Evolutionary conservation across 2,888 invertebrate species (phyloP).

Genomic region (Agrilus mali): DNA sequence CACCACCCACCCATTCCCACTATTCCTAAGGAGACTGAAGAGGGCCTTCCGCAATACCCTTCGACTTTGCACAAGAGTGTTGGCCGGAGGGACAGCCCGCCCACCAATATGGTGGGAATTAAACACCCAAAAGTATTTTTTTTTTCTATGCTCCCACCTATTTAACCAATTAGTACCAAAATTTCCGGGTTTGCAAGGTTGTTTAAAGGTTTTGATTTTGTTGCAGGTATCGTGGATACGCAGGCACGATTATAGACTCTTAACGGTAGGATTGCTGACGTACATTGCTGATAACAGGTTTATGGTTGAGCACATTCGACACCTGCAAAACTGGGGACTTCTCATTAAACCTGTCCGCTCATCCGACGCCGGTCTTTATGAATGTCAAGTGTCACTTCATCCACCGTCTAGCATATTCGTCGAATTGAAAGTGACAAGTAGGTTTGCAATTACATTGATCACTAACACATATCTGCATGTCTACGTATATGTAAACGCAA

Average conservation of each 20-base stretch:
- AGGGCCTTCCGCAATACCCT: too few species aligned
- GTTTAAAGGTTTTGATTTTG: constrained; percentile 2
- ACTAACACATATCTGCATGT: too few species aligned
- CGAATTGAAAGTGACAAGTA: constrained; percentile 63
- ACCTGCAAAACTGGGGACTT: constrained; percentile 50
- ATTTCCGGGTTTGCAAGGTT: too few species aligned
- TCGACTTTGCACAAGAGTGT: too few species aligned
- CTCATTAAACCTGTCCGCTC: constrained; percentile 58
- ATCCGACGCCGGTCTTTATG: constrained; percentile 60
- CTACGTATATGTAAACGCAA: too few species aligned
- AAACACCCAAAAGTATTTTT: too few species aligned
- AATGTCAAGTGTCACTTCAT: constrained; percentile 73
- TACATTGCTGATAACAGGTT: constrained; percentile 56
- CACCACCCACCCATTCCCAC: too few species aligned
- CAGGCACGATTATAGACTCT: constrained; percentile 52
- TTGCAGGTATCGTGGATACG: constrained; percentile 58
- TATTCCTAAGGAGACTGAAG: too few species aligned
- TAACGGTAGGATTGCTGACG: constrained; percentile 56
- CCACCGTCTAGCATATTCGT: constrained; percentile 64
- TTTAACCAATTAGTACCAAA: too few species aligned
- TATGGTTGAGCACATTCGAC: constrained; percentile 48
- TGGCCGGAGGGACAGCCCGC: too few species aligned
- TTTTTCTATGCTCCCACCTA: too few species aligned
- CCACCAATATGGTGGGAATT: too few species aligned
- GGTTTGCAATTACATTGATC: constrained; percentile 23